Conservation (phyloP, 2,113 vertebrate genomes). For the Strix aluco region DNA sequence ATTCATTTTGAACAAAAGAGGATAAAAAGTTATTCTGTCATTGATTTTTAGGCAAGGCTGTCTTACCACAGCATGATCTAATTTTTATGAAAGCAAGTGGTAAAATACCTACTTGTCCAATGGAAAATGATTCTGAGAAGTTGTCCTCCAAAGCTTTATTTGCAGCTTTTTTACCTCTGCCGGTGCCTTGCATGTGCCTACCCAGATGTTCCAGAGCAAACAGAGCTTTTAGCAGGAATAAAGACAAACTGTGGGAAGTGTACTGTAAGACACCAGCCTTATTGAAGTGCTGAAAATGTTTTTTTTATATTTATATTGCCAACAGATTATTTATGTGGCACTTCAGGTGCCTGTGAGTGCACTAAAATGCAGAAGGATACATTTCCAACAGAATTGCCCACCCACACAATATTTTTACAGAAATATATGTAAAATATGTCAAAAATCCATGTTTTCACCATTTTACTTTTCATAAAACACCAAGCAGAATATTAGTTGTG, state of each 20-base stretch:
- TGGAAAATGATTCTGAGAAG: background rate
- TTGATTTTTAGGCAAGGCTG: background rate
- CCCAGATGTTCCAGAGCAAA: background rate
- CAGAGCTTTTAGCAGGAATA: background rate
- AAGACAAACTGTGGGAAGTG: background rate
- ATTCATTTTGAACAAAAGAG: background rate
- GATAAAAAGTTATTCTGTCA: background rate
- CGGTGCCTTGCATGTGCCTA: background rate
- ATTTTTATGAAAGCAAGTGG: background rate
- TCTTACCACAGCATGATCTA: background rate
- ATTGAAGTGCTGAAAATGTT: background rate
- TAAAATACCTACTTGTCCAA: background rate
- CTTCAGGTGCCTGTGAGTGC: background rate
- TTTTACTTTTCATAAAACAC: background rate
- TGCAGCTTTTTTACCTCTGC: background rate
- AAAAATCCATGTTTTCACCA: background rate
- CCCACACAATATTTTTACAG: background rate
- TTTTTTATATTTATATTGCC: background rate
- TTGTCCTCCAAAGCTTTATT: background rate
- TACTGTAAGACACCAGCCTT: background rate
- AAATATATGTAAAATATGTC: background rate
- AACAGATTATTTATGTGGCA: background rate
- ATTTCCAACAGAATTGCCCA: background rate
- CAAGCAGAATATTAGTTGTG: background rate
- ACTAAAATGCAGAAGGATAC: background rate